Evolutionary conservation across 2,797 vertebrate genomes (phyloP).

Genomic region (Enoplosus armatus): DNA sequence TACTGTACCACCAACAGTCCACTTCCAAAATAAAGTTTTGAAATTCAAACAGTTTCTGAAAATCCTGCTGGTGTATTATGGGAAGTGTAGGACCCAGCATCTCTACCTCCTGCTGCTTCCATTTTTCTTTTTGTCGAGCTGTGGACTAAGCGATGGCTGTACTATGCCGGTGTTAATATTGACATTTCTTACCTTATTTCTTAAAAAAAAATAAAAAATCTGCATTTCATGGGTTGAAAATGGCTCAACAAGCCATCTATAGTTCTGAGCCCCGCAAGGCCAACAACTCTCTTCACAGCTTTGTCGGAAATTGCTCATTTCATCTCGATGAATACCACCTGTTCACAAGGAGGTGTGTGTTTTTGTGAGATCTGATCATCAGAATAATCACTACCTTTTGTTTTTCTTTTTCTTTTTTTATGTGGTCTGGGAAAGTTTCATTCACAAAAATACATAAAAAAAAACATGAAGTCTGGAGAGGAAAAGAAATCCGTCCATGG

Average conservation of each 20-base stretch:
- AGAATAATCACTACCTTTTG: background rate
- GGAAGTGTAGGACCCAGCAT: background rate
- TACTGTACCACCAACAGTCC: background rate
- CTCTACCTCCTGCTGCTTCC: no score
- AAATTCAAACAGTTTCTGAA: background rate
- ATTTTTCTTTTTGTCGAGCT: background rate
- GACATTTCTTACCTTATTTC: no score
- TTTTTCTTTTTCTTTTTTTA: no score
- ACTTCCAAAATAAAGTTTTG: conserved; percentile 33
- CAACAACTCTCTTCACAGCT: no score
- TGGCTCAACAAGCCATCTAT: no score
- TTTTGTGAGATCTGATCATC: background rate
- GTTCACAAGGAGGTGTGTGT: background rate
- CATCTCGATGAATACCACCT: background rate
- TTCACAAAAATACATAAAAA: background rate
- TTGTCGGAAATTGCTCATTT: no score
- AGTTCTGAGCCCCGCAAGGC: no score
- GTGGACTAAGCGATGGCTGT: no score
- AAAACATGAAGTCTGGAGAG: background rate
- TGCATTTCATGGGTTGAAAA: no score
- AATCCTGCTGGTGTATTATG: background rate
- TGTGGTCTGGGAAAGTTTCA: background rate
- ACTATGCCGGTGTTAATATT: no score
- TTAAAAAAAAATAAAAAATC: no score
- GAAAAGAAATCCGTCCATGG: no score